phyloP scores from a whole-genome alignment of 2,797 vertebrate genomes.

The Vultur gryphus region DNA sequence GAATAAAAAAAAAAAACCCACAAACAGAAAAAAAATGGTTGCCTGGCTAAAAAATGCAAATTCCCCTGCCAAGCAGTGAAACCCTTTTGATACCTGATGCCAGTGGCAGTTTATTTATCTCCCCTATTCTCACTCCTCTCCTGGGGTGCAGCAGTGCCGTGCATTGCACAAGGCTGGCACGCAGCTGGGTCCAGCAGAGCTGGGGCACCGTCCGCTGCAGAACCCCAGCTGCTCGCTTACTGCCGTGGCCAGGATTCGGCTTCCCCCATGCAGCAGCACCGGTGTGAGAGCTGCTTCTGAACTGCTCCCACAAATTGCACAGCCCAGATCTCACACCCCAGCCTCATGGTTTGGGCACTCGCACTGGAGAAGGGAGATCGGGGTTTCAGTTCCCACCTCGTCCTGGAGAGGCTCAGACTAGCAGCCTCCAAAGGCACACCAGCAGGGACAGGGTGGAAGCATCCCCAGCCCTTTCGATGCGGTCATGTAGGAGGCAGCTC shows the following conservation, averaged over 20 bases:
- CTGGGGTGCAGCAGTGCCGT: neutral
- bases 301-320: neutral
- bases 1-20: neutral
- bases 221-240: neutral
- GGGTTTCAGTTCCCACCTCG: neutral
- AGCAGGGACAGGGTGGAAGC: neutral
- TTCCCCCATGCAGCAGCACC: neutral
- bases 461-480: neutral
- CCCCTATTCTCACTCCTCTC: neutral
- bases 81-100: neutral
- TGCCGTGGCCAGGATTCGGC: rapidly evolving
- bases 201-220: neutral
- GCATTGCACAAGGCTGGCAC: neutral
- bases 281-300: neutral
- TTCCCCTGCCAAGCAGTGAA: neutral
- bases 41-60: neutral
- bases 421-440: rapidly evolving
- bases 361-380: rapidly evolving
- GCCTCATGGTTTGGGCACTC: rapidly evolving
- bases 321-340: neutral
- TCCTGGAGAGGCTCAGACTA: neutral
- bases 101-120: neutral
- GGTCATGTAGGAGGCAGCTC: neutral
- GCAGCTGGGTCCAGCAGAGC: neutral
- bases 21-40: neutral